Evolutionary conservation across 2,797 vertebrate species (phyloP).

Genomic region (Dipus sagitta): DNA sequence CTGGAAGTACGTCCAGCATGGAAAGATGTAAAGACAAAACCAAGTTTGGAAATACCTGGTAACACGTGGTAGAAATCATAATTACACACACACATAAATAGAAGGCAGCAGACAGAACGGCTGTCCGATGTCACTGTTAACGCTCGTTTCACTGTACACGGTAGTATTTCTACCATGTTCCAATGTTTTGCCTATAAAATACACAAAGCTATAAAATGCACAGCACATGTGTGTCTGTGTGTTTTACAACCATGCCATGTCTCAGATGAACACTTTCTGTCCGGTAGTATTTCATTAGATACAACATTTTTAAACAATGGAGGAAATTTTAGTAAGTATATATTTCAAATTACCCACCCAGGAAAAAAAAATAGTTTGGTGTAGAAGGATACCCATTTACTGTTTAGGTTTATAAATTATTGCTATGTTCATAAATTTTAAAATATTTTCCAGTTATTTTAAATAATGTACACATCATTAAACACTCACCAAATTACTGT

Average conservation of each 20-base stretch:
- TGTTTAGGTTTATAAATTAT: constrained; percentile 61
- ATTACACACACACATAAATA: constrained; percentile 52
- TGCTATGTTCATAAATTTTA: constrained; percentile 34
- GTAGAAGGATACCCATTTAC: neutral
- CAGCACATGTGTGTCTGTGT: constrained; percentile 67
- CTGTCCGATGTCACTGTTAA: constrained; percentile 31
- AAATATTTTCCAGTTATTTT: constrained; percentile 61
- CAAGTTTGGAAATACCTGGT: constrained; percentile 70
- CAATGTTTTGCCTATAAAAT: constrained; percentile 75
- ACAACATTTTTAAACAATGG: constrained; percentile 76
- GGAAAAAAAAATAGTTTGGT: constrained; percentile 31
- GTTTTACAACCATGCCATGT: constrained; percentile 70
- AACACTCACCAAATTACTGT: constrained; percentile 38
- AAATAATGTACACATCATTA: constrained; percentile 43
- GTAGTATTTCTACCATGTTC: constrained; percentile 74
- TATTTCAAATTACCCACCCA: constrained; percentile 65
- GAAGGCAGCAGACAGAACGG: constrained; percentile 52
- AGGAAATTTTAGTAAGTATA: constrained; percentile 72
- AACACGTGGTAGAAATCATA: constrained; percentile 67
- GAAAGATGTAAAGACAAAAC: constrained; percentile 67
- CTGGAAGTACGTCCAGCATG: constrained; percentile 45
- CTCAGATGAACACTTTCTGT: constrained; percentile 74
- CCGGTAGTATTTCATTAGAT: constrained; percentile 78
- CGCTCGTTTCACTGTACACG: constrained; percentile 10
- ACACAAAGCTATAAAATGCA: constrained; percentile 78